A percentile compares a stretch with the other conserved stretches of the same genome.
Evolutionary conservation across 2,113 vertebrate species (phyloP).

Genomic region (Cavia porcellus): DNA sequence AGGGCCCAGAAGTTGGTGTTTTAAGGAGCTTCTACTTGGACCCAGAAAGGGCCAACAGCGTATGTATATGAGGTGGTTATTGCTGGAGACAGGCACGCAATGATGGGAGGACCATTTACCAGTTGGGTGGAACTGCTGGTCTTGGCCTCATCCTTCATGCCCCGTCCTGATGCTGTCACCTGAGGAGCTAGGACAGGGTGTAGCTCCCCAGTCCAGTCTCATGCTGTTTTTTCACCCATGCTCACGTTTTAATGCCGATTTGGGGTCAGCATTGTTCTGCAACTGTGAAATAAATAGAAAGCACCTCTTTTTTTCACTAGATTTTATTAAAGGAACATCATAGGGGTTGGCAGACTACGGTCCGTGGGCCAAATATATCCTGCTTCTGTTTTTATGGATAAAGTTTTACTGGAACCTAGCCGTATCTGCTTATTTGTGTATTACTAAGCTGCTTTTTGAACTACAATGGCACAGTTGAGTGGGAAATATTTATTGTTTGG

Average conservation of each 20-base stretch:
- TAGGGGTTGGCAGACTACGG: not conserved
- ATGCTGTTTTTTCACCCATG: not conserved
- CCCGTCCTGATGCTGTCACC: not conserved
- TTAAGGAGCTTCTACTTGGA: not conserved
- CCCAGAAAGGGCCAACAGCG: not conserved
- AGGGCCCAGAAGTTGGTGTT: not conserved
- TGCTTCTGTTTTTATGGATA: not conserved
- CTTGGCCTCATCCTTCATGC: not conserved
- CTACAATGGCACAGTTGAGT: not conserved
- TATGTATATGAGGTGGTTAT: not conserved
- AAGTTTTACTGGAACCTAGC: not conserved
- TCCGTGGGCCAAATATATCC: not conserved
- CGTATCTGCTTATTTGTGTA: constrained; percentile 1
- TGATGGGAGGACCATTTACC: not conserved
- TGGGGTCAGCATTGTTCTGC: not conserved
- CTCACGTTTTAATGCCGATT: not conserved
- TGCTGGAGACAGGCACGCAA: not conserved
- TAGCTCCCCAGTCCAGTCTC: not conserved
- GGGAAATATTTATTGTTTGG: not conserved
- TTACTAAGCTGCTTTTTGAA: constrained; percentile 57
- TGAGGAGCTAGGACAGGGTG: not conserved
- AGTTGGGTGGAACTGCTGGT: not conserved
- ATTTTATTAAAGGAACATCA: not conserved
- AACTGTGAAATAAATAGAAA: not conserved
- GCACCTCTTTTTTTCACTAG: not conserved